Conservation (phyloP, 2,888 invertebrate species). For the Digitonthophagus gazella region DNA sequence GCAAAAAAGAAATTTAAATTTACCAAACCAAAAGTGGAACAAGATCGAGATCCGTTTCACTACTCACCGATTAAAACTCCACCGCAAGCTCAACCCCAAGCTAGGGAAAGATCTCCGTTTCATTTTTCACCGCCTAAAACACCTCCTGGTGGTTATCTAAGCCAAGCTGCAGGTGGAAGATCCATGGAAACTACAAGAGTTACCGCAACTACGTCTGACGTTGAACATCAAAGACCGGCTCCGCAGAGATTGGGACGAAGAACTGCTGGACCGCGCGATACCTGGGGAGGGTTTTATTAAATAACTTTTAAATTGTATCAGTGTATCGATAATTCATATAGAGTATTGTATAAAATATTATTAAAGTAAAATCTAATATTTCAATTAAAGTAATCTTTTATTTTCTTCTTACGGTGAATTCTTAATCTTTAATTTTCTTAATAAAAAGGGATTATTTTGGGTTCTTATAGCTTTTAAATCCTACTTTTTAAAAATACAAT, state of each 20-base stretch:
- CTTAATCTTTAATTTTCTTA: too few relatives aligned
- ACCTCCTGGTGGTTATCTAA: slow-evolving; percentile 17
- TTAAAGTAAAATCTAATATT: too few relatives aligned
- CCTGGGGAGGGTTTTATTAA: slow-evolving; percentile 42
- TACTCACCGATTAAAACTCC: slow-evolving; percentile 32
- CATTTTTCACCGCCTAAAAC: slow-evolving; percentile 35
- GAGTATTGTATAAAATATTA: too few relatives aligned
- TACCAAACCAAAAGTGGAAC: slow-evolving; percentile 18
- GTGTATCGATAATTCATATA: background rate
- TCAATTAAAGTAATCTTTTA: too few relatives aligned
- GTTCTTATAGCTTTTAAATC: too few relatives aligned
- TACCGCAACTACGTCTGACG: slow-evolving; percentile 16
- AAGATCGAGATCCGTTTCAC: slow-evolving; percentile 30
- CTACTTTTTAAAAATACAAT: too few relatives aligned
- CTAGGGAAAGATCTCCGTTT: slow-evolving; percentile 37
- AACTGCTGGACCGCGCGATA: slow-evolving; percentile 38
- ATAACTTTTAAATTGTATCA: slow-evolving; percentile 1
- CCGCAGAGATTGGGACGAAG: slow-evolving; percentile 22
- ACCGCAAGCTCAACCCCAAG: slow-evolving; percentile 16
- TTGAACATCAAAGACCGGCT: slow-evolving; percentile 14
- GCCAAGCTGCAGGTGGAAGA: background rate
- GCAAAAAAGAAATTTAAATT: slow-evolving; percentile 14
- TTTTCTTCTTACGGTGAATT: too few relatives aligned
- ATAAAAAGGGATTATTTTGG: too few relatives aligned
- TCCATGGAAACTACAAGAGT: slow-evolving; percentile 21